These are phyloP conservation scores for Pagetopsis macropterus DNA, from an alignment of 2,797 vertebrate genomes.

Conservation along the genomic window DNA sequence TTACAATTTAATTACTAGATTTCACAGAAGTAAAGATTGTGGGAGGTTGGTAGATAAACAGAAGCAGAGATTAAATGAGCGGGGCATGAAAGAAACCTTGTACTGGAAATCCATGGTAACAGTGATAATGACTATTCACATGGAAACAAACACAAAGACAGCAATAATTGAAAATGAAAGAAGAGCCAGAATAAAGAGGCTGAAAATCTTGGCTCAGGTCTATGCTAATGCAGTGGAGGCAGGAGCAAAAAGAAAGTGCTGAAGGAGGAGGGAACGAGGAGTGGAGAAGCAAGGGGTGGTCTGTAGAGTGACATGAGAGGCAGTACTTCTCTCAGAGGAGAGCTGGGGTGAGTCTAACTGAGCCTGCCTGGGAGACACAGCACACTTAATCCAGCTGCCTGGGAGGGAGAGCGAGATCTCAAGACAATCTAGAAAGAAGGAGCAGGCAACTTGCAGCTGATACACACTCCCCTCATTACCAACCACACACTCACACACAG, in stretches of 20 bases:
- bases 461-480: slow-evolving; percentile 38
- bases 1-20: slow-evolving; percentile 48
- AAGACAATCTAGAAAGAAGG: slow-evolving; percentile 49
- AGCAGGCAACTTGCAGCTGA: slow-evolving; percentile 50
- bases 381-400: slow-evolving; percentile 57
- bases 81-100: slow-evolving; percentile 53
- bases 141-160: slow-evolving; percentile 61
- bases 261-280: slow-evolving; percentile 31
- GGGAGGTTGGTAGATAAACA: slow-evolving; percentile 45
- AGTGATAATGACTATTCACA: slow-evolving; percentile 58
- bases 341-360: slow-evolving; percentile 33
- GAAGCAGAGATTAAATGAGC: slow-evolving; percentile 25
- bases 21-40: slow-evolving; percentile 27
- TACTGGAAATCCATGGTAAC: slow-evolving; percentile 68
- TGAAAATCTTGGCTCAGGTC: slow-evolving; percentile 56
- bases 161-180: slow-evolving; percentile 64
- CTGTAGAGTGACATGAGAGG: slow-evolving; percentile 65
- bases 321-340: slow-evolving; percentile 37
- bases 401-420: slow-evolving; percentile 42
- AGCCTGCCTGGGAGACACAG: slow-evolving; percentile 49
- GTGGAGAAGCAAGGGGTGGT: slow-evolving; percentile 62
- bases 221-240: slow-evolving; percentile 47
- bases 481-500: slow-evolving; percentile 24
- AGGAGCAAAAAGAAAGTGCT: slow-evolving; percentile 39
- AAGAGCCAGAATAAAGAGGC: slow-evolving; percentile 49